phyloP scores from a whole-genome alignment of 2,888 invertebrate species.

The Ennomos fuscantarius region DNA sequence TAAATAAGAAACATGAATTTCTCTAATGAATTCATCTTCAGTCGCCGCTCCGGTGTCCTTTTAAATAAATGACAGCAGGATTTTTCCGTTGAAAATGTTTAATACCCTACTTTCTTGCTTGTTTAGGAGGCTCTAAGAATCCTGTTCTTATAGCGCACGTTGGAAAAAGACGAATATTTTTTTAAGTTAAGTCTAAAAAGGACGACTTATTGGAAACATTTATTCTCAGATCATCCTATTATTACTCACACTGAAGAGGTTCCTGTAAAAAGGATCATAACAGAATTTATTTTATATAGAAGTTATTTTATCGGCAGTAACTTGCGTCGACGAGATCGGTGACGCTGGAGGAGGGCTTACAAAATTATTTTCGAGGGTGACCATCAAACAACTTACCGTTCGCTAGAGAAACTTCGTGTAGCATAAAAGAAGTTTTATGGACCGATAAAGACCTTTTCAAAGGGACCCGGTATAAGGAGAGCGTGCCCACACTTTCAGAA shows the following conservation, averaged over 20 bases:
- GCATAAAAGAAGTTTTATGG: constrained; percentile 80
- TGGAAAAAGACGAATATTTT: constrained; percentile 40
- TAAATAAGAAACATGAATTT: constrained; percentile 25
- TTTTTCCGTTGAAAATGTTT: constrained; percentile 26
- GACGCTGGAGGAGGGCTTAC: constrained; percentile 64
- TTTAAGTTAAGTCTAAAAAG: constrained; percentile 57
- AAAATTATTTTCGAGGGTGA: constrained; percentile 79
- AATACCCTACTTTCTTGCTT: constrained; percentile 26
- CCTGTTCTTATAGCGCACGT: constrained; percentile 22
- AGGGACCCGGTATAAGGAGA: constrained; percentile 63
- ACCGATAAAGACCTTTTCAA: constrained; percentile 79
- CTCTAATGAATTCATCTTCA: constrained; percentile 28
- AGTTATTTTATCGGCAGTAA: constrained; percentile 75
- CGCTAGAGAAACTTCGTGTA: constrained; percentile 71
- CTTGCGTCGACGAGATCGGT: constrained; percentile 62
- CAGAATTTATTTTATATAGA: constrained; percentile 76
- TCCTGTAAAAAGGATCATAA: constrained; percentile 74
- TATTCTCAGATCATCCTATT: constrained; percentile 75
- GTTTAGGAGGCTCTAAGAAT: constrained; percentile 24
- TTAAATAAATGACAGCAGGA: constrained; percentile 29
- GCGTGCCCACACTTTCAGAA: constrained; percentile 39
- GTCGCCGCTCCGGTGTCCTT: constrained; percentile 28
- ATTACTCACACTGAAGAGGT: constrained; percentile 65
- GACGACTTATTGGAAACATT: constrained; percentile 73
- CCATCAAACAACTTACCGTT: constrained; percentile 77